Base-by-base conservation (phyloP, 2,113 vertebrate genomes). In the Sylvia atricapilla region DNA sequence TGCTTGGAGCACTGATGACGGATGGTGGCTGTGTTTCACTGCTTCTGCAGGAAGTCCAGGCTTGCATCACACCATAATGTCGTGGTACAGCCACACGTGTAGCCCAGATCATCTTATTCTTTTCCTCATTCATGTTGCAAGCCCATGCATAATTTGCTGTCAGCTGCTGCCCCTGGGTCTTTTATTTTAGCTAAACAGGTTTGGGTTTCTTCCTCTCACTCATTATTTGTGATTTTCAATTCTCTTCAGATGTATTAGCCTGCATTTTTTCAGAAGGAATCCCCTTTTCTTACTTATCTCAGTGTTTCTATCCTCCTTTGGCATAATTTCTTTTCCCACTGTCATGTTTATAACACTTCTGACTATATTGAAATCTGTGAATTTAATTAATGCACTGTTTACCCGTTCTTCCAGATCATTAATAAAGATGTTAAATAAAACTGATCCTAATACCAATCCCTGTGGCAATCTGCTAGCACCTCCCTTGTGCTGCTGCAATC, bases 341-440 rank as follows among this genome's bases (percentile, higher is more conserved):
- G 89, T 95, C 93, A 27, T 97, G 95, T 96, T 98, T 97, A 91
- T 96, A 97, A 97, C 97, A 96, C 96, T 92, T 97, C 95, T 94
- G 59, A 52, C 96, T 92, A 59, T 91, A 96, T 33, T 83, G 91
- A 96, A 97, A 95, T 97, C 92, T 97, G 87, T 96, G 97, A 97
- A 97, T 97, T 96, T 98, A 97, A 98, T 98, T 97, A 97, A 96
- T 50, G 50, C 84, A 20, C 66, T 95, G 92, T 97, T 96, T 95
- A 94, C 64, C 37, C 64, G 0, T 94, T 96, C 95, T 95, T 97
- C 89, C 85, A 93, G 83, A 80, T 94, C 87, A 89, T 97, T 97
- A 96, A 96, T 93, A 95, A 95, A 96, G 94, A 94, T 94, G 82
- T 94, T 95, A 95, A 96, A 93, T 92, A 96, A 97, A 93, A 86